Evolutionary conservation across 1,140 invertebrate species (phyloP).

Genomic region (Paraescarpia echinospica): DNA sequence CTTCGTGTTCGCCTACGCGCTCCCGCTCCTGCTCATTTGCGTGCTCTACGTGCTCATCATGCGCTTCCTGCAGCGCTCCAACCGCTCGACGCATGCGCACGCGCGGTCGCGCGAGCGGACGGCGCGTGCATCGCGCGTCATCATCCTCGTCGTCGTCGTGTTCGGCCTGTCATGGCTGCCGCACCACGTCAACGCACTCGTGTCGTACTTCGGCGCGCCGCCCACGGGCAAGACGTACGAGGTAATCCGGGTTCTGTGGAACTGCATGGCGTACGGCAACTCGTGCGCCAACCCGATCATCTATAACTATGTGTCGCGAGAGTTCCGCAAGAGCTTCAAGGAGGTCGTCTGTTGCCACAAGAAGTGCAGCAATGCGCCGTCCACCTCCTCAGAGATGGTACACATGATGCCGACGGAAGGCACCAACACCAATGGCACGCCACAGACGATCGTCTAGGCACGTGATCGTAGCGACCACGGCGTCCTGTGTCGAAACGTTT

Average conservation of each 20-base stretch:
- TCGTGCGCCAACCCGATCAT: conserved; percentile 35
- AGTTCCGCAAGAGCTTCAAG: conserved; percentile 30
- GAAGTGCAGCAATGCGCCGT: background rate
- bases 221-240: conserved; percentile 1
- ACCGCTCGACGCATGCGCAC: background rate
- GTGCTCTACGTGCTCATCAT: conserved; percentile 90
- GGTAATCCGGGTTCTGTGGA: conserved; percentile 24
- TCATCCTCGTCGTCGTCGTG: conserved; percentile 86
- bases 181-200: conserved; percentile 68
- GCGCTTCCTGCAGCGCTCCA: conserved; percentile 47
- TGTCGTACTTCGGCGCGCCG: conserved; percentile 37
- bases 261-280: conserved; percentile 36
- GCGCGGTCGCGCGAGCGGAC: conserved; percentile 54
- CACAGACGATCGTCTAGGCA: background rate
- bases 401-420: background rate
- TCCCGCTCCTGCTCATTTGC: conserved; percentile 72
- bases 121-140: conserved; percentile 86
- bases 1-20: conserved; percentile 58
- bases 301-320: conserved; percentile 32
- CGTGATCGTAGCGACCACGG: background rate
- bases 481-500: background rate
- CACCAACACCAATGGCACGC: background rate
- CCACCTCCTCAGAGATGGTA: background rate
- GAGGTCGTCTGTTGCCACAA: conserved; percentile 13
- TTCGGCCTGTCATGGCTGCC: conserved; percentile 93